phyloP scores from a whole-genome alignment of 2,113 vertebrate genomes.

The Ceuthmochares aereus region DNA sequence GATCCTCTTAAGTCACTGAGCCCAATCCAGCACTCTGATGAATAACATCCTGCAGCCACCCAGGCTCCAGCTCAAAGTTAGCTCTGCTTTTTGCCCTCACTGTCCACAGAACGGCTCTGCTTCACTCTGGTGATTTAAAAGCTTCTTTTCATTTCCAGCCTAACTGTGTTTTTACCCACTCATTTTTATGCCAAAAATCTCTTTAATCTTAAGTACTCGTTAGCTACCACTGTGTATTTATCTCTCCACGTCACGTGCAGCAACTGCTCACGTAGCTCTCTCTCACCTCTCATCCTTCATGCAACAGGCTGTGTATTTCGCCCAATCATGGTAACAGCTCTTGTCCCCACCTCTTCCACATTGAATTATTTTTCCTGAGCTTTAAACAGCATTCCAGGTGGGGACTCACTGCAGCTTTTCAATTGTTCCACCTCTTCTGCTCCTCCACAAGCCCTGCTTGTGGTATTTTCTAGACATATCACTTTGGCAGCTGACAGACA shows the following conservation, averaged over 20 bases:
- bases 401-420: background rate
- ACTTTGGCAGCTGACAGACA: constrained; percentile 32
- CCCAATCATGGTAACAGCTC: background rate
- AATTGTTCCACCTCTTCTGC: background rate
- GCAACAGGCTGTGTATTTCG: background rate
- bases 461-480: background rate
- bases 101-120: background rate
- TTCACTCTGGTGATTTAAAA: background rate
- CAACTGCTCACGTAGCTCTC: background rate
- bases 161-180: background rate
- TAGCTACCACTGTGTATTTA: background rate
- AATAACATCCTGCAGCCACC: background rate
- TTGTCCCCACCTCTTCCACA: background rate
- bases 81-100: accelerated
- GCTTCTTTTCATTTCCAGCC: background rate
- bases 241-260: background rate
- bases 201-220: background rate
- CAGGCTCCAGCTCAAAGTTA: background rate
- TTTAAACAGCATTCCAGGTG: background rate
- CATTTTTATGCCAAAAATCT: background rate
- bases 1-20: background rate
- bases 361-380: background rate
- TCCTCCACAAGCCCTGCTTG: background rate
- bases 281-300: background rate
- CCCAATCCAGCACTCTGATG: background rate